Conservation (phyloP, 2,797 vertebrate genomes). For the Sebastes iracundus region DNA sequence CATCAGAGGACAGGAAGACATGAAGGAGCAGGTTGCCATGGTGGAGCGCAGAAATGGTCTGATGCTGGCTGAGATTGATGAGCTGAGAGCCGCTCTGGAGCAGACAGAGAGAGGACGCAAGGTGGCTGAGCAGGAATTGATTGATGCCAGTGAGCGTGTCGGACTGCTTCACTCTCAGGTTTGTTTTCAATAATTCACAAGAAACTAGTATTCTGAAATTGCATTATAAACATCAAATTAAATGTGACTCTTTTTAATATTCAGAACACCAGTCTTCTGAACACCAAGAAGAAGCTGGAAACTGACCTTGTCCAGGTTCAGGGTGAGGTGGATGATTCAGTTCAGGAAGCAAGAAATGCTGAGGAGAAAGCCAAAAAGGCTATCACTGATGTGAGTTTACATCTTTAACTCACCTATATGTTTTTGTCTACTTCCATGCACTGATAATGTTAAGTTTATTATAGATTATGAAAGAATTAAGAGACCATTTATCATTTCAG, state of each 20-base stretch:
- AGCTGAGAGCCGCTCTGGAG: constrained; percentile 86
- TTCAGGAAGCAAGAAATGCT: constrained; percentile 90
- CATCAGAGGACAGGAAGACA: constrained; percentile 85
- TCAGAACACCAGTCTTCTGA: constrained; percentile 69
- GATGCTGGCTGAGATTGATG: constrained; percentile 88
- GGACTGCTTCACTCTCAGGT: constrained; percentile 86
- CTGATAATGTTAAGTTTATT: background rate
- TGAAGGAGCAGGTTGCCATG: constrained; percentile 90
- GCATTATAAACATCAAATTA: background rate
- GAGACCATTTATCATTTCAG: constrained; percentile 62
- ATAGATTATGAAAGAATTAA: background rate
- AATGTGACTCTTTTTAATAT: background rate
- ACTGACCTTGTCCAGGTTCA: constrained; percentile 86
- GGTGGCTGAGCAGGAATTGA: constrained; percentile 89
- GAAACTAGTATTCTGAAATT: background rate
- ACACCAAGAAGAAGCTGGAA: constrained; percentile 89
- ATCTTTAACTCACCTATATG: constrained; percentile 4
- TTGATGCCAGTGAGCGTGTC: constrained; percentile 85
- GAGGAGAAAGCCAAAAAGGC: constrained; percentile 94
- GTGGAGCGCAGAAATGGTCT: constrained; percentile 88
- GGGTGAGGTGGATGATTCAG: constrained; percentile 85
- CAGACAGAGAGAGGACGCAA: constrained; percentile 87
- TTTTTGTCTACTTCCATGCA: background rate
- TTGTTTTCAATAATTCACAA: background rate
- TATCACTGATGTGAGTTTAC: constrained; percentile 87